Conservation (phyloP, 2,888 invertebrate species). For the Emesis russula region DNA sequence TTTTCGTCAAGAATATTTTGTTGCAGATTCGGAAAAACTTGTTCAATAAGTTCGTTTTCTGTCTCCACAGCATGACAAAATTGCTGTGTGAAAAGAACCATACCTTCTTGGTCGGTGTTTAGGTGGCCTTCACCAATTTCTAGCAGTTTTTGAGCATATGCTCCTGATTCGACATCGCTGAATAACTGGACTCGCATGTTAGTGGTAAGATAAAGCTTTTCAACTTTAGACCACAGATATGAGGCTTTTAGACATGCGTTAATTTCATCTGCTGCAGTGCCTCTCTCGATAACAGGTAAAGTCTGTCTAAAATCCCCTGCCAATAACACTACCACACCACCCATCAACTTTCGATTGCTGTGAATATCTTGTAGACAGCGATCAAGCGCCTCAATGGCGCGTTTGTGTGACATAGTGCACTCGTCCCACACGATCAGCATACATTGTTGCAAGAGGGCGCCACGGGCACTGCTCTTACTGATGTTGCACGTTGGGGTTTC, state of each 20-base stretch:
- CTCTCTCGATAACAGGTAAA: slow-evolving; percentile 43
- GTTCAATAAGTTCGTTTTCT: too few relatives aligned
- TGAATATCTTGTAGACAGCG: slow-evolving; percentile 45
- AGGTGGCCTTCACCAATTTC: slow-evolving; percentile 82
- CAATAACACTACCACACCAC: too few relatives aligned
- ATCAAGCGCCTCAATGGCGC: too few relatives aligned
- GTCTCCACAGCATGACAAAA: too few relatives aligned
- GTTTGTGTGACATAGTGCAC: slow-evolving; percentile 67
- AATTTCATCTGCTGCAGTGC: slow-evolving; percentile 78
- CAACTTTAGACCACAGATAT: slow-evolving; percentile 50
- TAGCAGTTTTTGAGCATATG: slow-evolving; percentile 75
- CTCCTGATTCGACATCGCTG: slow-evolving; percentile 79
- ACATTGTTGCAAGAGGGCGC: slow-evolving; percentile 61
- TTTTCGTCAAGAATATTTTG: too few relatives aligned
- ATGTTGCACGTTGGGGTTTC: slow-evolving; percentile 78
- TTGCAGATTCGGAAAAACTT: too few relatives aligned
- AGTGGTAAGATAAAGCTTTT: slow-evolving; percentile 55
- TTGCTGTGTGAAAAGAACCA: too few relatives aligned
- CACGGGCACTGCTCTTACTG: slow-evolving; percentile 74
- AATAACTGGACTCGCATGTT: slow-evolving; percentile 45
- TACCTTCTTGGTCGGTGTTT: slow-evolving; percentile 80
- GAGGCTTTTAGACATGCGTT: slow-evolving; percentile 85
- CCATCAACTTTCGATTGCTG: slow-evolving; percentile 72
- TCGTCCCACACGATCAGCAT: slow-evolving; percentile 21
- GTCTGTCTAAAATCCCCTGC: too few relatives aligned